Base-by-base conservation (phyloP, 2,797 vertebrate genomes). In the Gila robusta region DNA sequence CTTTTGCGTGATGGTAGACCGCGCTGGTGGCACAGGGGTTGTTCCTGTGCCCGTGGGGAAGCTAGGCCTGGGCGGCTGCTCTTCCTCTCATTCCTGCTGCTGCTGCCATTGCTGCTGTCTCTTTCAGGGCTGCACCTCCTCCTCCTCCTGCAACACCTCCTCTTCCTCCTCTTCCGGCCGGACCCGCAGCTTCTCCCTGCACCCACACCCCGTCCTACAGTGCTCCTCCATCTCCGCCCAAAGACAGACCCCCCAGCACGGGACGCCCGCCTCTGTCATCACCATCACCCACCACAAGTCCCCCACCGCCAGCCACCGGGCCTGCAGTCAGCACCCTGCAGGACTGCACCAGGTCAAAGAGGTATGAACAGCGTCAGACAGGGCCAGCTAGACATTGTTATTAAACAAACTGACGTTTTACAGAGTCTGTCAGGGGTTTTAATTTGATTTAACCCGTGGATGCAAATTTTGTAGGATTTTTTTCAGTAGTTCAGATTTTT, bases 291-390 rank as follows among this genome's bases (percentile, higher is more conserved):
- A 96, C 67, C 96, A 97, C 92, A 96, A 96, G 93, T 97, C 96
- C 92, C 97, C 96, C 66, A 95, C 96, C 49, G 93, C 95, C 0
- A 94, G 95, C 90, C 93, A 96, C 91, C 95, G 94, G 92, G 92
- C 91, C 0, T 96, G 95, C 93, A 95, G 86, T 91, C 96, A 96
- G 91, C 90, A 92, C 84, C 92, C 94, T 77, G 93, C 94, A 87
- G 95, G 94, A 12, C 96, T 97, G 84, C 94, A 96, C 54, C 96
- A 97, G 94, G 96, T 97, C 86, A 95, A 93, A 96, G 96, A 97
- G 96, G 97, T 97, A 96, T 91, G 95, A 91, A 47, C 86, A 0
- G 16, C 8, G 3, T n/a, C 62, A 69, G 52, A 32, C 16, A 71
- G 23, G 47, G 28, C 49, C 28, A 67, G 32, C 26, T n/a, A 81